Evolutionary conservation across 2,888 invertebrate genomes (phyloP).

Genomic region (Phania funesta): DNA sequence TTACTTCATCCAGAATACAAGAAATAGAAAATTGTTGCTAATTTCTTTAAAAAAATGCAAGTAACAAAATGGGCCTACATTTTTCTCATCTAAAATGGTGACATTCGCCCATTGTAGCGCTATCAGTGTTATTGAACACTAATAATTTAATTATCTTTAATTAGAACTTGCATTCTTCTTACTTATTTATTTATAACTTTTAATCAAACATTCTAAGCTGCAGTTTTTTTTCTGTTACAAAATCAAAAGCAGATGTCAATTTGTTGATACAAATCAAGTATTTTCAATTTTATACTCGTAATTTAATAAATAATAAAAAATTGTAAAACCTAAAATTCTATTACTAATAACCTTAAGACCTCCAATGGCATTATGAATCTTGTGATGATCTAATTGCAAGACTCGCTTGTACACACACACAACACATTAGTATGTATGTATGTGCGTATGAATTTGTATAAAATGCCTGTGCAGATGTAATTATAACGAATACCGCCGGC

Average conservation of each 20-base stretch:
- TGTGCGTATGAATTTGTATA: neutral
- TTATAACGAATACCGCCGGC: neutral
- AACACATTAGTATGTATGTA: conserved; percentile 10
- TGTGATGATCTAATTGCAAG: conserved; percentile 62
- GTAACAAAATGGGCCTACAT: too few species aligned
- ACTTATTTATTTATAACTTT: too few species aligned
- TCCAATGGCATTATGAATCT: conserved; percentile 42
- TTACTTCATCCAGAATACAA: too few species aligned
- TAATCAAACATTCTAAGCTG: too few species aligned
- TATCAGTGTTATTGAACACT: too few species aligned
- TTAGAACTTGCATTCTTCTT: too few species aligned
- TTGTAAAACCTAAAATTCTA: conserved; percentile 40
- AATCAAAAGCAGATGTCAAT: conserved; percentile 6
- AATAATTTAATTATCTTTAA: too few species aligned
- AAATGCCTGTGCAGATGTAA: conserved; percentile 7
- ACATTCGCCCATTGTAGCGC: too few species aligned
- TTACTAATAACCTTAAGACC: conserved; percentile 60
- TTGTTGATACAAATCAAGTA: neutral
- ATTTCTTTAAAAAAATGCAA: too few species aligned
- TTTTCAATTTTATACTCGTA: too few species aligned
- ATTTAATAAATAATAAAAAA: neutral
- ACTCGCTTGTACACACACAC: conserved; percentile 33
- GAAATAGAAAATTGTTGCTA: too few species aligned
- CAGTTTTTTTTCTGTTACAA: neutral
- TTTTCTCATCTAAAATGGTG: too few species aligned